Conservation (phyloP, 2,888 invertebrate species). For the Callosobruchus maculatus region DNA sequence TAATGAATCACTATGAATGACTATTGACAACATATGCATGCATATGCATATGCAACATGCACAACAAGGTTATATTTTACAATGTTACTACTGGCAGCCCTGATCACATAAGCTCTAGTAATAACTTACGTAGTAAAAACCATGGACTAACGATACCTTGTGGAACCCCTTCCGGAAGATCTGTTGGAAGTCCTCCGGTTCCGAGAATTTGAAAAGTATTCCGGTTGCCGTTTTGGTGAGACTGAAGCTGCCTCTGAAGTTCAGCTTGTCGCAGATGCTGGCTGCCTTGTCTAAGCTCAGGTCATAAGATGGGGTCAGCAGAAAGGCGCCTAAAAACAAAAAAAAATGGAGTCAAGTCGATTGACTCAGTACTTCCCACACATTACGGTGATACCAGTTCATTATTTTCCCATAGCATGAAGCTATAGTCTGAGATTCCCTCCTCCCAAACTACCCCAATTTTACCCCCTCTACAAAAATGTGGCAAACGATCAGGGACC, state of each 20-base stretch:
- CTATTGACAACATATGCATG: too few species aligned
- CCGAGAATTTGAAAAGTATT: conserved; percentile 83
- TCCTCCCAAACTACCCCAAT: too few species aligned
- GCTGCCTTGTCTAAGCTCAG: conserved; percentile 83
- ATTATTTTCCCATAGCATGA: too few species aligned
- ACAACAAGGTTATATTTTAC: too few species aligned
- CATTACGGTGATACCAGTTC: too few species aligned
- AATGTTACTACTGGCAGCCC: background rate
- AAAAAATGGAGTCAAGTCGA: too few species aligned
- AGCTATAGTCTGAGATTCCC: too few species aligned
- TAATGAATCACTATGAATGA: too few species aligned
- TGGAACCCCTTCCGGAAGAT: conserved; percentile 86
- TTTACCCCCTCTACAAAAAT: too few species aligned
- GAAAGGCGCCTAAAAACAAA: conserved; percentile 64
- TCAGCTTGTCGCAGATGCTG: conserved; percentile 83
- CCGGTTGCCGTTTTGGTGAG: conserved; percentile 85
- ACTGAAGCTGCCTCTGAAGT: conserved; percentile 81
- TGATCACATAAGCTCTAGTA: conserved; percentile 10
- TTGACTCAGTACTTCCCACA: too few species aligned
- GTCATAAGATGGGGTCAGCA: conserved; percentile 82
- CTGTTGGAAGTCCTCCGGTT: conserved; percentile 81
- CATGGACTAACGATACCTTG: conserved; percentile 34
- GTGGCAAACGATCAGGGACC: too few species aligned
- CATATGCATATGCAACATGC: too few species aligned
- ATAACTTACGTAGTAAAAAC: conserved; percentile 4